These are phyloP conservation scores for Phaonia tiefii DNA, from an alignment of 2,888 invertebrate genomes.

Conservation along the genomic window DNA sequence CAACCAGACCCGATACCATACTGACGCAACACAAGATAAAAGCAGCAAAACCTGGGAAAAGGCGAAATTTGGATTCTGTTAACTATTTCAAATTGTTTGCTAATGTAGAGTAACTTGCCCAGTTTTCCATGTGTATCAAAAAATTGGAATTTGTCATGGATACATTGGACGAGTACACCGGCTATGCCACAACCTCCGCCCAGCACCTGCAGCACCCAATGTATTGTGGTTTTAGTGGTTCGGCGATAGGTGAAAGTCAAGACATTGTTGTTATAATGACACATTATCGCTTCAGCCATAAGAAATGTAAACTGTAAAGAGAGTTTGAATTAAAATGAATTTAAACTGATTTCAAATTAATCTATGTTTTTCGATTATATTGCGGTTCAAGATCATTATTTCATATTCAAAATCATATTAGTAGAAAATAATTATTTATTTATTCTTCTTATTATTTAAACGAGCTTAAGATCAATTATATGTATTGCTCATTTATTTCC, in stretches of 20 bases:
- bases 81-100: background rate
- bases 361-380: no score
- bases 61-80: no score
- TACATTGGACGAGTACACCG: constrained; percentile 75
- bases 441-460: no score
- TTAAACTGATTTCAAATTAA: no score
- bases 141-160: constrained; percentile 73
- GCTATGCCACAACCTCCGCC: constrained; percentile 76
- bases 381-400: no score
- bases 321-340: no score
- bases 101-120: no score
- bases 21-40: constrained; percentile 75
- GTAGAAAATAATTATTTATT: no score
- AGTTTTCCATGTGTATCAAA: constrained; percentile 74
- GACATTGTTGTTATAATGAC: constrained; percentile 76
- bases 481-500: no score
- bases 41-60: constrained; percentile 74
- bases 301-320: constrained; percentile 77
- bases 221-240: constrained; percentile 76
- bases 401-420: no score
- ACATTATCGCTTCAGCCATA: constrained; percentile 79
- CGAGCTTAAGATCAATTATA: no score
- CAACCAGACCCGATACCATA: constrained; percentile 74
- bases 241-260: constrained; percentile 73
- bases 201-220: constrained; percentile 76